Evolutionary conservation across 2,113 vertebrate genomes (phyloP).

Genomic region (Solea solea): DNA sequence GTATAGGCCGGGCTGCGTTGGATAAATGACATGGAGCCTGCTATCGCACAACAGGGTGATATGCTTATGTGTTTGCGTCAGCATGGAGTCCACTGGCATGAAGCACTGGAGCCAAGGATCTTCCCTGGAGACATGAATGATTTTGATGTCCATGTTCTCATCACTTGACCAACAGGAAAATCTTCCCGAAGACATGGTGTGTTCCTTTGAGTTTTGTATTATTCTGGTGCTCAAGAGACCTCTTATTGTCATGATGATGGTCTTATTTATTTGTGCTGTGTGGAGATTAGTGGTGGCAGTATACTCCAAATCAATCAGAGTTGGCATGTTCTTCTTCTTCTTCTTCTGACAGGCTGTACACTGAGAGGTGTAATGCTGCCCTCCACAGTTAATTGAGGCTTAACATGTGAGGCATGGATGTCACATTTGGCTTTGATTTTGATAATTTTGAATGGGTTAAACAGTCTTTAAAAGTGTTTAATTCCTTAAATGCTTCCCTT

Average conservation of each 20-base stretch:
- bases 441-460: too few relatives aligned
- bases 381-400: too few relatives aligned
- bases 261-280: constrained; percentile 24
- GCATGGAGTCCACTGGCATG: constrained; percentile 65
- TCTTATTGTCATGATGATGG: constrained; percentile 40
- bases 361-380: too few relatives aligned
- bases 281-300: constrained; percentile 28
- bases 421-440: too few relatives aligned
- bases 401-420: too few relatives aligned
- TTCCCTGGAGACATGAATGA: constrained; percentile 68
- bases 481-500: too few relatives aligned
- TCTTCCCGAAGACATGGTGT: constrained; percentile 67
- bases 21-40: constrained; percentile 69
- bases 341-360: too few relatives aligned
- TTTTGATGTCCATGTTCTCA: constrained; percentile 69
- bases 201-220: constrained; percentile 68
- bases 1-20: constrained; percentile 66
- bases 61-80: constrained; percentile 69
- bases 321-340: neutral
- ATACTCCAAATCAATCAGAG: constrained; percentile 28
- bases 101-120: constrained; percentile 68
- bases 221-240: constrained; percentile 43
- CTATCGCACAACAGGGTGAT: constrained; percentile 58
- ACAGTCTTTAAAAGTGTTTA: too few relatives aligned
- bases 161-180: constrained; percentile 68